These are phyloP conservation scores for Tetramorium bicarinatum DNA, from an alignment of 2,888 invertebrate genomes.

Conservation along the genomic window DNA sequence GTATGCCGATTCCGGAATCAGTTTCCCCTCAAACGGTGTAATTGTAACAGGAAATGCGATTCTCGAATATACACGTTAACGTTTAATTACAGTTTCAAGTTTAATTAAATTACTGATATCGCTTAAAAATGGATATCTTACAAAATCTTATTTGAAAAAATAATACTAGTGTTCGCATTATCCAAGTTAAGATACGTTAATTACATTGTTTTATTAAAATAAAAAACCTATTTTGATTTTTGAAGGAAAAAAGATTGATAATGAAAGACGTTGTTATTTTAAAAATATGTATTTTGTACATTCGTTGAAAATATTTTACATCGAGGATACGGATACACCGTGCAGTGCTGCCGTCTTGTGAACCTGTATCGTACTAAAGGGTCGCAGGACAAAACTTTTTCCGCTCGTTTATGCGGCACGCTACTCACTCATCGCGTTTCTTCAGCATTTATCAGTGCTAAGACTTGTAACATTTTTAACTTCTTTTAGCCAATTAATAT, in stretches of 20 bases:
- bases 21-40: conserved; percentile 33
- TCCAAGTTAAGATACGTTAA: not conserved
- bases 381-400: conserved; percentile 69
- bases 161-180: not conserved
- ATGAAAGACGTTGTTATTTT: not conserved
- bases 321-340: conserved; percentile 58
- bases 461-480: conserved; percentile 21
- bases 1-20: conserved; percentile 60
- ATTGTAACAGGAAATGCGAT: conserved; percentile 17
- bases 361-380: conserved; percentile 65
- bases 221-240: not conserved
- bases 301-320: conserved; percentile 2
- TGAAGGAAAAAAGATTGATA: not conserved
- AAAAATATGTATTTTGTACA: not conserved
- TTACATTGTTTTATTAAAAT: not conserved
- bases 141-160: not conserved
- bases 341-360: conserved; percentile 79
- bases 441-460: conserved; percentile 13
- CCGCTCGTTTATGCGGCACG: conserved; percentile 47
- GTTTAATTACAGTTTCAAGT: not conserved
- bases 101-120: not conserved
- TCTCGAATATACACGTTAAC: not conserved
- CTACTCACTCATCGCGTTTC: conserved; percentile 2
- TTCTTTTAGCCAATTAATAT: conserved; percentile 24
- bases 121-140: not conserved